Evolutionary conservation across 1,140 invertebrate species (phyloP), one percentile per base, ranked within the genome.

Genomic region (Drosophila ananassae): DNA sequence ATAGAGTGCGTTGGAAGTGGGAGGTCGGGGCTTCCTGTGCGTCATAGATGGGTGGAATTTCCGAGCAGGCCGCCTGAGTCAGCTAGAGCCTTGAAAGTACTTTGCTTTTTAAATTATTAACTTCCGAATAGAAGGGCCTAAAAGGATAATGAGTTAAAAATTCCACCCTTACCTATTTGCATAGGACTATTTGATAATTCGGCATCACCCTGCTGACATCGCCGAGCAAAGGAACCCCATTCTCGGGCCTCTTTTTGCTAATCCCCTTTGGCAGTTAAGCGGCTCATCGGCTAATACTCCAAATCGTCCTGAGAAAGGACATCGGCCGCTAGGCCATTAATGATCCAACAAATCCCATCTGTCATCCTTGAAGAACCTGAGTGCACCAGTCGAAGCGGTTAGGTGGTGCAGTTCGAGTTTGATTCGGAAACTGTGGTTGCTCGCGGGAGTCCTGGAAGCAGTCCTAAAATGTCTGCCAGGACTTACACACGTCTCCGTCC

Each of bases 381-480:
- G 32, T 39, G 48, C 30, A 30, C 47, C 48, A 68, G 67, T 68
- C 66, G 63, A 69, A 37, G 17, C 17, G 17, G 17, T 54, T 30
- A 52, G 34, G 24, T 59, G 75, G 61, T 61, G 64, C 56, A 78
- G 63, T 74, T 60, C 30, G 28, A 61, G 37, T 85, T 54, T 48
- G 48, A 67, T 48, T 54, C 46, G 25, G 58, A 39, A 39, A 13
- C 7, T 39, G 37, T 39, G 37, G 44, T 22, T 64, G 50, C 13
- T 47, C 12, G 30, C 30, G 58, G 21, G 17, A 17, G 17, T 17
- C 17, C 17, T 17, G 62, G 57, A 57, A 48, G 58, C 76, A 79
- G 73, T 79, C 83, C 72, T 73, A 74, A 82, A 83, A 76, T 89
- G 79, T 89, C 76, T 77, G 58, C 62, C 55, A 50, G 62, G 60